phyloP scores from a whole-genome alignment of 2,797 vertebrate genomes.

The Schizopygopsis pylzovi region DNA sequence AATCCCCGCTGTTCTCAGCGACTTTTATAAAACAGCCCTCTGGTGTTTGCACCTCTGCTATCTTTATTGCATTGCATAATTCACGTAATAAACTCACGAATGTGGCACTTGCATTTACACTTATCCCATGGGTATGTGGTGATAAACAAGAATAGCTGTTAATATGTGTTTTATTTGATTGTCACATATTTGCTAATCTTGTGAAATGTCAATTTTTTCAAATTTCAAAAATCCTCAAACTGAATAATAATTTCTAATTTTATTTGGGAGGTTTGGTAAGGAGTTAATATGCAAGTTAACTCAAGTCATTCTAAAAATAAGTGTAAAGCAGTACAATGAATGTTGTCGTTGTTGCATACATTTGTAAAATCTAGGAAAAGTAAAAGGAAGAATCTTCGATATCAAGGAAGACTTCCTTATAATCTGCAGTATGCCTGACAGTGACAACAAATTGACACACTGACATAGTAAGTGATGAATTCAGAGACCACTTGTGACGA shows the following conservation, averaged over 20 bases:
- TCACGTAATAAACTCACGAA: background rate
- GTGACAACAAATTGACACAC: background rate
- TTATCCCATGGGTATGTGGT: background rate
- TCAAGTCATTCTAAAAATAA: no score
- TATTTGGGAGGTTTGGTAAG: background rate
- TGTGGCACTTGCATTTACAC: background rate
- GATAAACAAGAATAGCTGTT: background rate
- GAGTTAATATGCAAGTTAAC: no score
- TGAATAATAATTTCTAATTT: background rate
- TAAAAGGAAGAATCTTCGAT: background rate
- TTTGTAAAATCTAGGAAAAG: background rate
- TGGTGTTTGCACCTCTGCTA: background rate
- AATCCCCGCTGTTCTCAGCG: no score
- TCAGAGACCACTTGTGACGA: no score
- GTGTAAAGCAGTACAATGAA: no score
- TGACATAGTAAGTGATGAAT: no score
- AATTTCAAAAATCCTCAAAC: background rate
- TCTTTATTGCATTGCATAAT: constrained; percentile 1
- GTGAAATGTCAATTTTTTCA: background rate
- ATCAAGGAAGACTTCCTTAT: background rate
- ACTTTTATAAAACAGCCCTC: no score
- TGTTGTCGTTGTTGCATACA: background rate
- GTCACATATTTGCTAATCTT: background rate
- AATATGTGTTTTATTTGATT: background rate
- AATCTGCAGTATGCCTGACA: background rate